Percentiles rank a stretch among this genome's conserved stretches.
Conservation (phyloP, 37 sponge, comb jelly and placozoan genomes). For the Axinella damicornis region DNA sequence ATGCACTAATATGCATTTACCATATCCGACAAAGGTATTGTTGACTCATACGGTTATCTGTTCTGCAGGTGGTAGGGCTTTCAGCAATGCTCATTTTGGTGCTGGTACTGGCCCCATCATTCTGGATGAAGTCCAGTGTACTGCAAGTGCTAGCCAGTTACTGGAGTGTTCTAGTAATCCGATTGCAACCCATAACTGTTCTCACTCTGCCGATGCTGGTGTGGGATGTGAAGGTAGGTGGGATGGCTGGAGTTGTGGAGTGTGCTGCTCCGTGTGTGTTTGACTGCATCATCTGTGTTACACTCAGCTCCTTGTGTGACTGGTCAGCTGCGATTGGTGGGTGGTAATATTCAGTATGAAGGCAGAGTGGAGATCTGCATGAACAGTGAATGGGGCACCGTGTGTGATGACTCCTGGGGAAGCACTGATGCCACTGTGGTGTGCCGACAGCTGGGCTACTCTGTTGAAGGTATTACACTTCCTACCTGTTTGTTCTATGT, state of each 20-base stretch:
- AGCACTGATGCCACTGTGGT: neutral
- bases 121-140: conserved; percentile 8
- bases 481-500: too few relatives aligned
- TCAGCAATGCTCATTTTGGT: conserved; percentile 13
- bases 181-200: neutral
- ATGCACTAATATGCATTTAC: too few relatives aligned
- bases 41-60: too few relatives aligned
- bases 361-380: neutral
- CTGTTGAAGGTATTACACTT: neutral
- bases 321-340: neutral
- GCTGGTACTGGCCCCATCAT: conserved; percentile 19
- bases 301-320: too few relatives aligned
- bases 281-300: too few relatives aligned
- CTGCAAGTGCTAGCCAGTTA: neutral
- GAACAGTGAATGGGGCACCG: conserved; percentile 1
- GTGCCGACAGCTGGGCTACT: conserved; percentile 7
- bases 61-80: conserved; percentile 1
- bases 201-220: conserved; percentile 13
- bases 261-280: too few relatives aligned
- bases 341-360: neutral
- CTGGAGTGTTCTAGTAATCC: neutral
- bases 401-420: conserved; percentile 2
- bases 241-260: too few relatives aligned
- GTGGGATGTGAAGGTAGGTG: conserved; percentile 1
- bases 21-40: too few relatives aligned